phyloP scores from a whole-genome alignment of 2,888 invertebrate species.

The Antheraea assamensis region DNA sequence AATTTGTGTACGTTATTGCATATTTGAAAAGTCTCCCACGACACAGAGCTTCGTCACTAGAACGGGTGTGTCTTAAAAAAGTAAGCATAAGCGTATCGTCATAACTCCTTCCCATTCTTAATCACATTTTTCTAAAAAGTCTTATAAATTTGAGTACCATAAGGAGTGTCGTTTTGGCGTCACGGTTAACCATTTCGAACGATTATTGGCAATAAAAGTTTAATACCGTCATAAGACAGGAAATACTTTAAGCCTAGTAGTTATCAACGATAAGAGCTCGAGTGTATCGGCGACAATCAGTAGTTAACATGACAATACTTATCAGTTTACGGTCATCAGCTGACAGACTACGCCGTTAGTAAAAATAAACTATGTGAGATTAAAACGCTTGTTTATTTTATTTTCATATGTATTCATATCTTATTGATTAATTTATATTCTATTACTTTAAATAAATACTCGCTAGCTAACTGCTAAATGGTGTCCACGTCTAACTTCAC shows the following conservation, averaged over 20 bases:
- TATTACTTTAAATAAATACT: neutral
- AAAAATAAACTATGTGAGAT: slow-evolving; percentile 4
- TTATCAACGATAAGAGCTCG: slow-evolving; percentile 24
- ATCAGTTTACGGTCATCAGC: slow-evolving; percentile 33
- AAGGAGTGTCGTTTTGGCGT: slow-evolving; percentile 1
- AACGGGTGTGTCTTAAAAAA: too few species aligned
- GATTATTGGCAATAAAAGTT: slow-evolving; percentile 8
- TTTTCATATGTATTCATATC: neutral
- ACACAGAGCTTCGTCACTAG: too few species aligned
- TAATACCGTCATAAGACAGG: slow-evolving; percentile 18
- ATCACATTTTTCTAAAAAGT: neutral
- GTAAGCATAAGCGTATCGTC: neutral
- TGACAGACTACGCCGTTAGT: slow-evolving; percentile 15
- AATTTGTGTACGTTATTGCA: too few species aligned
- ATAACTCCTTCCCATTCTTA: neutral
- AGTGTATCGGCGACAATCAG: slow-evolving; percentile 17
- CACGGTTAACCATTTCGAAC: neutral
- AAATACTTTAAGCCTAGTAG: slow-evolving; percentile 20
- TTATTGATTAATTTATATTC: neutral
- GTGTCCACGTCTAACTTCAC: too few species aligned
- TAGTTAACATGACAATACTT: slow-evolving; percentile 30
- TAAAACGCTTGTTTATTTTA: neutral
- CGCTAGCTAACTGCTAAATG: neutral
- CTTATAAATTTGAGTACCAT: neutral
- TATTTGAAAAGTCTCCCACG: too few species aligned